phyloP scores from a whole-genome alignment of 2,797 vertebrate species.

The Sylvia borin region DNA sequence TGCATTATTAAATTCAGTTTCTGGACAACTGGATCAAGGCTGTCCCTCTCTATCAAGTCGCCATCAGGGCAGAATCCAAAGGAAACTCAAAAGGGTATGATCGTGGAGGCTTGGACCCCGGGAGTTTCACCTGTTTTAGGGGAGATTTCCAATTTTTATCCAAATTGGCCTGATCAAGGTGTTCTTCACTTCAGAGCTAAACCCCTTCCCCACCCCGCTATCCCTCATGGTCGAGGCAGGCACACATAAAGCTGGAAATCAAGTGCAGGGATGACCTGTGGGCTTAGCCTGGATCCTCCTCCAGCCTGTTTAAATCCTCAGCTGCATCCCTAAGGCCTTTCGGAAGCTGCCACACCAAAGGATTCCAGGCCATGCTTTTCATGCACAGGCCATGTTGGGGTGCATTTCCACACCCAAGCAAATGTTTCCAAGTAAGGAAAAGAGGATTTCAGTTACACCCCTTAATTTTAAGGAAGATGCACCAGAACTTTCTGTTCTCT shows the following conservation, averaged over 20 bases:
- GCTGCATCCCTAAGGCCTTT: neutral
- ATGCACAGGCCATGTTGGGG: neutral
- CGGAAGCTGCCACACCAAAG: neutral
- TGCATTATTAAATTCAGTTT: neutral
- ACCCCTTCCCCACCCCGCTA: neutral
- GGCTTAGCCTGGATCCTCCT: neutral
- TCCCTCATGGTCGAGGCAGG: accelerated
- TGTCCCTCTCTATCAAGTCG: neutral
- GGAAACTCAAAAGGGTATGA: neutral
- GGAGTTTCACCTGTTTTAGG: neutral
- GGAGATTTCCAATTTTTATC: neutral
- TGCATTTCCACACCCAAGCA: too few relatives aligned
- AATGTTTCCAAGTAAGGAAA: too few relatives aligned
- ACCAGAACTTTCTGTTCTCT: too few relatives aligned
- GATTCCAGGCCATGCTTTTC: neutral
- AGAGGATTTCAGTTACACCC: too few relatives aligned
- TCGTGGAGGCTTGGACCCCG: accelerated
- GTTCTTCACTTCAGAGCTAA: neutral
- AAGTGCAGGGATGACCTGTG: neutral
- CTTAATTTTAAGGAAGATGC: too few relatives aligned
- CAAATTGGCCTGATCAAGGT: neutral
- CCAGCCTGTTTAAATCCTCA: neutral
- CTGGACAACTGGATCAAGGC: neutral
- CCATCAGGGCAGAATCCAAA: neutral
- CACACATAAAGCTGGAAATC: neutral